These are phyloP conservation scores for Argyresthia albistria DNA, from an alignment of 2,888 invertebrate species.

Conservation along the genomic window DNA sequence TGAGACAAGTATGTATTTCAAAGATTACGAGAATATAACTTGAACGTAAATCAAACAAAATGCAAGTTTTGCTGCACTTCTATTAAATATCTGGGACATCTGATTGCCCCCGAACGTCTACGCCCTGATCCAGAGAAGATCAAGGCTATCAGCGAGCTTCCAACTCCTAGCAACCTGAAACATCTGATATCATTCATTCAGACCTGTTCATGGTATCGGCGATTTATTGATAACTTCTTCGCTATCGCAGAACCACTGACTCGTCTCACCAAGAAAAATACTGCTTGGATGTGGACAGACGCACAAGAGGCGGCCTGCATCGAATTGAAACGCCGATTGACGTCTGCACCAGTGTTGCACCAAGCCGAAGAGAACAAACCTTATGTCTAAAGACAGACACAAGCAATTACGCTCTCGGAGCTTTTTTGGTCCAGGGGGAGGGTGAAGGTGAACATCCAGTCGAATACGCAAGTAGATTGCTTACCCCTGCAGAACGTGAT, in stretches of 20 bases:
- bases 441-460: constrained; percentile 12
- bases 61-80: constrained; percentile 12
- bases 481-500: too few species aligned
- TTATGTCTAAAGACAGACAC: constrained; percentile 21
- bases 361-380: constrained; percentile 15
- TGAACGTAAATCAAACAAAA: constrained; percentile 18
- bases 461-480: constrained; percentile 19
- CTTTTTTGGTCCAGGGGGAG: constrained; percentile 20
- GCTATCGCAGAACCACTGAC: constrained; percentile 16
- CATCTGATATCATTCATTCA: constrained; percentile 16
- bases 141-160: constrained; percentile 11
- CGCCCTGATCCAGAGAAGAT: constrained; percentile 13
- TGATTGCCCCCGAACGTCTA: constrained; percentile 14
- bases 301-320: too few species aligned
- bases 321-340: too few species aligned
- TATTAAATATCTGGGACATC: constrained; percentile 17
- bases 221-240: constrained; percentile 18
- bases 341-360: constrained; percentile 12
- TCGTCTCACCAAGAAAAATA: constrained; percentile 17
- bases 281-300: too few species aligned
- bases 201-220: constrained; percentile 16
- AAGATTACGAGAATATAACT: constrained; percentile 13
- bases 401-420: constrained; percentile 22
- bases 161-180: constrained; percentile 13
- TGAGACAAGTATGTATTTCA: constrained; percentile 15